These are phyloP conservation scores for Seira ritae DNA, from an alignment of 2,888 invertebrate genomes.

Conservation along the genomic window DNA sequence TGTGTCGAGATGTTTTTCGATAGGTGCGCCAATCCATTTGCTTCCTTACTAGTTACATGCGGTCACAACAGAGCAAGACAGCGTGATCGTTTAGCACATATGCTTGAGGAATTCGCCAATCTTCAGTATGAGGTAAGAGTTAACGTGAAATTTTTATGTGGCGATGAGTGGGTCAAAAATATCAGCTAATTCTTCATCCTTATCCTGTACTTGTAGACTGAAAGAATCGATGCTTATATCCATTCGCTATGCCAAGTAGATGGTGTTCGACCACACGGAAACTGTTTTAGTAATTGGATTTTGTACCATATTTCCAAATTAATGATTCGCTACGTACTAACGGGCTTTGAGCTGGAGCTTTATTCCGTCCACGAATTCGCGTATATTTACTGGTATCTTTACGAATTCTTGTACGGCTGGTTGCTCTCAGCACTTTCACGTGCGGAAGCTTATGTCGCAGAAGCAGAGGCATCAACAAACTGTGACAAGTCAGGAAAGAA, in stretches of 20 bases:
- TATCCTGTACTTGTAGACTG: slow-evolving; percentile 81
- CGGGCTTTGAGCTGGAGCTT: slow-evolving; percentile 96
- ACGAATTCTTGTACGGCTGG: slow-evolving; percentile 96
- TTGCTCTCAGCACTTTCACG: slow-evolving; percentile 91
- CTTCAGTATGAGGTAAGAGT: slow-evolving; percentile 92
- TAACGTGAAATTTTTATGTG: too few species aligned
- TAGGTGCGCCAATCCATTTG: slow-evolving; percentile 91
- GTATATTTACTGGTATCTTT: slow-evolving; percentile 84
- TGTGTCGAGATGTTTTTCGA: slow-evolving; percentile 92
- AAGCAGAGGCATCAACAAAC: slow-evolving; percentile 74
- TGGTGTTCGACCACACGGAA: slow-evolving; percentile 83
- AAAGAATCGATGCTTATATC: slow-evolving; percentile 90
- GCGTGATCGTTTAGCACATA: slow-evolving; percentile 92
- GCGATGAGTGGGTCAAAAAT: too few species aligned
- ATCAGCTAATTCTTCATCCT: not conserved
- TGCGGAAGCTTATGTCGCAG: slow-evolving; percentile 89
- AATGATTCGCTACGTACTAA: slow-evolving; percentile 95
- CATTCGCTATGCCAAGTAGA: slow-evolving; percentile 84
- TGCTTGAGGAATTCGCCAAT: slow-evolving; percentile 92
- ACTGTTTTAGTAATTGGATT: slow-evolving; percentile 96
- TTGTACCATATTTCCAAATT: slow-evolving; percentile 93
- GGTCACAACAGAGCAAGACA: slow-evolving; percentile 97
- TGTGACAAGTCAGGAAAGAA: slow-evolving; percentile 71
- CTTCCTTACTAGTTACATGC: slow-evolving; percentile 89
- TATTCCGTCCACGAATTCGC: slow-evolving; percentile 97